These are phyloP conservation scores for Acleris laterana DNA, from an alignment of 2,888 invertebrate species.

Conservation along the genomic window DNA sequence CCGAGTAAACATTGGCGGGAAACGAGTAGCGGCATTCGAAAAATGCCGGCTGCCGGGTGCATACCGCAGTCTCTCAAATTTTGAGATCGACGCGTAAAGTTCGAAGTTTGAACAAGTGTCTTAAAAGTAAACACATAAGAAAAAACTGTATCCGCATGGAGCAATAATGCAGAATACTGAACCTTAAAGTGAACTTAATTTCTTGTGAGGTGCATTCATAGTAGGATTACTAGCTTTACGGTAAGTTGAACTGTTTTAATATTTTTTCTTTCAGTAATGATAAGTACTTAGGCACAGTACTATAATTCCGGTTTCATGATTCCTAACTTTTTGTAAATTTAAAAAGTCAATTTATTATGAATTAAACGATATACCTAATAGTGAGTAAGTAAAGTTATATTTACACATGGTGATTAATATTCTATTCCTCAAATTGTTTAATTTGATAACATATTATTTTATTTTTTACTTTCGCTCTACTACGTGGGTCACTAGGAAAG, in stretches of 20 bases:
- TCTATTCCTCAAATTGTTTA: too few species aligned
- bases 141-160: conserved; percentile 3
- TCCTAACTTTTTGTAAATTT: too few species aligned
- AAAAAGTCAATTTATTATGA: too few species aligned
- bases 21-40: conserved; percentile 53
- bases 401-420: too few species aligned
- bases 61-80: conserved; percentile 39
- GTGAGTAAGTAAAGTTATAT: too few species aligned
- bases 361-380: too few species aligned
- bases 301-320: too few species aligned
- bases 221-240: conserved; percentile 16
- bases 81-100: conserved; percentile 45
- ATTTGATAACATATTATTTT: too few species aligned
- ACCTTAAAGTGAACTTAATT: conserved; percentile 18
- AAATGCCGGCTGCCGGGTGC: conserved; percentile 56
- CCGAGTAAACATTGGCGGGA: conserved; percentile 53
- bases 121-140: conserved; percentile 27
- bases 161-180: conserved; percentile 18
- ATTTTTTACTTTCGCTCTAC: too few species aligned
- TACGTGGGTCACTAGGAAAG: too few species aligned
- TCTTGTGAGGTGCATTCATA: conserved; percentile 7
- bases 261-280: too few species aligned
- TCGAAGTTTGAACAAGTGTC: conserved; percentile 44
- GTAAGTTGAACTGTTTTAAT: conserved; percentile 1
- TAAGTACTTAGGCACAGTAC: too few species aligned